These are phyloP conservation scores for Lepus townsendii DNA, from an alignment of 2,797 vertebrate species.

Conservation along the genomic window DNA sequence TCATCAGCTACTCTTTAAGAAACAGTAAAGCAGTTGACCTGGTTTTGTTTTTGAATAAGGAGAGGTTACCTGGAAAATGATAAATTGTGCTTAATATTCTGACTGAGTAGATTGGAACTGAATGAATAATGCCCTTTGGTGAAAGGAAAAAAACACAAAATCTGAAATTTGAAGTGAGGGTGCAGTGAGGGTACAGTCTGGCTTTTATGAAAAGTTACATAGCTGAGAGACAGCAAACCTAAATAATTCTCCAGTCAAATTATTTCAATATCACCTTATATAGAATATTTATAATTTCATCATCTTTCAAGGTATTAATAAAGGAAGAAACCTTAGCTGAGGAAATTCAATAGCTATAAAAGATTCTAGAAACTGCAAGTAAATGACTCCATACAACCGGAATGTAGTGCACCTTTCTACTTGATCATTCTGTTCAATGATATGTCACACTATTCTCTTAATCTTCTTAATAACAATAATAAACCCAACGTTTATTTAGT, in stretches of 20 bases:
- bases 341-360: constrained; percentile 15
- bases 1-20: constrained; percentile 50
- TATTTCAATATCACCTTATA: constrained; percentile 48
- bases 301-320: constrained; percentile 50
- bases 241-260: constrained; percentile 66
- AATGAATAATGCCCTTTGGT: neutral
- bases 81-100: constrained; percentile 30
- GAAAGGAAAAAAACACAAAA: neutral
- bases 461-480: neutral
- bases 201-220: neutral
- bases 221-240: neutral
- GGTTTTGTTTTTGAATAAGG: constrained; percentile 59
- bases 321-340: constrained; percentile 28
- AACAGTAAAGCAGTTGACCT: constrained; percentile 12
- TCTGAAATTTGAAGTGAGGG: constrained; percentile 24
- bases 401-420: neutral
- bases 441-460: neutral
- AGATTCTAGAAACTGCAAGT: constrained; percentile 23
- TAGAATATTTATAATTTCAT: constrained; percentile 64
- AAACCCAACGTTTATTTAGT: neutral
- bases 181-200: neutral
- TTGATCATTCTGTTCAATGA: neutral
- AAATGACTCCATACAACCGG: neutral
- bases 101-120: neutral
- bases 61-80: constrained; percentile 52